Conservation (phyloP, 1,140 invertebrate species). For the Danaus melanippus region DNA sequence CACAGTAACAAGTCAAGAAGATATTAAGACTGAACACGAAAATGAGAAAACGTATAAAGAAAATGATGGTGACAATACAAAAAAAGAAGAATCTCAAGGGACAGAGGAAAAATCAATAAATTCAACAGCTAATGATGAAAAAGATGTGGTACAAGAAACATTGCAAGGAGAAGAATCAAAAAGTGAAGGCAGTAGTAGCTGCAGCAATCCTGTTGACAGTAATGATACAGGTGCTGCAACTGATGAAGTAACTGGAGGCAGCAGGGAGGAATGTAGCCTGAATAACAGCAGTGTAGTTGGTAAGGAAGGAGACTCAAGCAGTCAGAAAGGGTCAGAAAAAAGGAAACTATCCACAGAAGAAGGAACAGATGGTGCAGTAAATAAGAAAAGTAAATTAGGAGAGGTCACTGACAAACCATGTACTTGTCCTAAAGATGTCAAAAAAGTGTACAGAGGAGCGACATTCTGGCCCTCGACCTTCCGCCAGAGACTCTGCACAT, state of each 20-base stretch:
- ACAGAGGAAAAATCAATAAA: constrained; percentile 10
- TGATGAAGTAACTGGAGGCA: constrained; percentile 2
- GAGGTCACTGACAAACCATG: constrained; percentile 21
- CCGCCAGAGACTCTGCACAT: constrained; percentile 82
- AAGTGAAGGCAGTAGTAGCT: neutral
- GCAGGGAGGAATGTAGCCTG: neutral
- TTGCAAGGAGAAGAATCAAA: constrained; percentile 8
- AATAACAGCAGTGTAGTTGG: neutral
- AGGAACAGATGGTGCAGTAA: constrained; percentile 17
- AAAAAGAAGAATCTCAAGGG: constrained; percentile 10
- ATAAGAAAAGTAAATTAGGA: constrained; percentile 43
- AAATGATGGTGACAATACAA: constrained; percentile 2
- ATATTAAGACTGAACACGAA: too few species aligned
- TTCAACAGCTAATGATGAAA: constrained; percentile 2
- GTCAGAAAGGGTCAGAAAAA: constrained; percentile 25
- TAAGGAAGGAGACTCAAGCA: constrained; percentile 9
- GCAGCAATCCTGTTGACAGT: constrained; percentile 7
- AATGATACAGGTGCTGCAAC: neutral
- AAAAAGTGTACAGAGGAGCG: constrained; percentile 47
- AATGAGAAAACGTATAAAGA: neutral
- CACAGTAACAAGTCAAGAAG: neutral
- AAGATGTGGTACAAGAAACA: neutral
- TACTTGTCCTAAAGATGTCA: constrained; percentile 34
- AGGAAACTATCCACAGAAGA: constrained; percentile 39
- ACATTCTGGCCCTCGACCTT: constrained; percentile 83